Percentiles rank a stretch among this genome's conserved stretches.
Evolutionary conservation across 2,888 invertebrate species (phyloP).

Genomic region (Yponomeuta cagnagella): DNA sequence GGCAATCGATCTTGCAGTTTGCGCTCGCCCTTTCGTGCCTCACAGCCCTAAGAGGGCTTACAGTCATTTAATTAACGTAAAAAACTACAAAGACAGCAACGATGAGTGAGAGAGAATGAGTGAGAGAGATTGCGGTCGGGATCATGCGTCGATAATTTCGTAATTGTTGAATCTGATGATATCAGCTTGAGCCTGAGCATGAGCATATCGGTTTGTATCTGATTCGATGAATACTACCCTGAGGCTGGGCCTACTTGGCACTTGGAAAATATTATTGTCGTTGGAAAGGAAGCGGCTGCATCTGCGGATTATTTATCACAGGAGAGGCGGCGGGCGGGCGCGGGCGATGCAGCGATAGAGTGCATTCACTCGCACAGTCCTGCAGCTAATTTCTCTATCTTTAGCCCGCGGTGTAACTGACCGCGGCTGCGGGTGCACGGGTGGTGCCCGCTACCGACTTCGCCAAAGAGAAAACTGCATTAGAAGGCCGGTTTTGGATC

Average conservation of each 20-base stretch:
- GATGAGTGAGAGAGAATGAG: not conserved
- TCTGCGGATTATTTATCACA: not conserved
- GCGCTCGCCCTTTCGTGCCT: slow-evolving; percentile 43
- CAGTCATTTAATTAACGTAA: slow-evolving; percentile 12
- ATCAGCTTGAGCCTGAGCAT: not conserved
- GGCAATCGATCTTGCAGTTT: slow-evolving; percentile 69
- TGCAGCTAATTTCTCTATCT: slow-evolving; percentile 73
- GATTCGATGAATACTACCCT: not conserved
- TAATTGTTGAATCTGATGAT: not conserved
- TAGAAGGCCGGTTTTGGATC: slow-evolving; percentile 64
- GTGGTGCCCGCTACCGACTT: slow-evolving; percentile 35
- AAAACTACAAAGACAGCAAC: not conserved
- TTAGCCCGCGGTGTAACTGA: slow-evolving; percentile 71
- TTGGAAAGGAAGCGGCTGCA: not conserved
- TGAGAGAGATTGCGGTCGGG: not conserved
- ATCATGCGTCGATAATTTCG: not conserved
- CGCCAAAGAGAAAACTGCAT: slow-evolving; percentile 66
- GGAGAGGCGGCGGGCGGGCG: slow-evolving; percentile 20
- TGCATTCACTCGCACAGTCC: slow-evolving; percentile 63
- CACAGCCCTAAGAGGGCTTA: slow-evolving; percentile 35
- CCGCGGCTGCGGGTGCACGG: slow-evolving; percentile 37
- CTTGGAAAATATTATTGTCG: not conserved
- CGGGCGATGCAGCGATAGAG: slow-evolving; percentile 32
- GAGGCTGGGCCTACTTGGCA: not conserved
- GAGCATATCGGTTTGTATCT: not conserved